A percentile compares a stretch with the other conserved stretches of the same genome.
phyloP scores from a whole-genome alignment of 2,113 vertebrate species.

The Orcinus orca region DNA sequence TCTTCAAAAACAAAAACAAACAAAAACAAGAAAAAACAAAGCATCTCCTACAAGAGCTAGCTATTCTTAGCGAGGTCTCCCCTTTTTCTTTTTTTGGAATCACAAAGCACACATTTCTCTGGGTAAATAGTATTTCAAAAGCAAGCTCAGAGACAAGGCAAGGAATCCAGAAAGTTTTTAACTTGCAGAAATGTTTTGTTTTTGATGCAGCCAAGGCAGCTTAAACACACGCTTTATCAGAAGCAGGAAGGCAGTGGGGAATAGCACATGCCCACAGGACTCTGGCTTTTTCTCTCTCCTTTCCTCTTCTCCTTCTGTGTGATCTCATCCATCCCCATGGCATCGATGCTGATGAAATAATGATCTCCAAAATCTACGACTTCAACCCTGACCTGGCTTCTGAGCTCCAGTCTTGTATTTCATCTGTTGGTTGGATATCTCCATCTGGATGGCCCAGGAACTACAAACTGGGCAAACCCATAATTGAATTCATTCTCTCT shows the following conservation, averaged over 20 bases:
- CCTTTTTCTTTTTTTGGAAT: constrained; percentile 4
- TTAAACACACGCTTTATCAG: not conserved
- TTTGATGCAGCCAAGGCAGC: not conserved
- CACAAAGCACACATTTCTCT: constrained; percentile 20
- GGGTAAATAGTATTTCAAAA: constrained; percentile 57
- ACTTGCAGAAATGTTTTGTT: constrained; percentile 50
- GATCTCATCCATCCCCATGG: not conserved
- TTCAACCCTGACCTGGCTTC: not conserved
- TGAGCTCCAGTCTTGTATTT: not conserved
- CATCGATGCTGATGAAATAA: not conserved
- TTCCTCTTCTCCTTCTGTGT: not conserved
- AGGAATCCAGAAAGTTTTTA: constrained; percentile 39
- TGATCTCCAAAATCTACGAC: not conserved
- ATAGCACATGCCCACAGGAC: not conserved
- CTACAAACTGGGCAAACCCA: not conserved
- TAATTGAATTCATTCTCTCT: not conserved
- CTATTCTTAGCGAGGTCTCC: constrained; percentile 29
- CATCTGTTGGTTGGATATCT: not conserved
- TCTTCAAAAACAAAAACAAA: not conserved
- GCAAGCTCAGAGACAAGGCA: constrained; percentile 29
- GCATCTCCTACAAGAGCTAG: not conserved
- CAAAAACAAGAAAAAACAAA: not conserved
- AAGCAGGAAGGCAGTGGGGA: not conserved
- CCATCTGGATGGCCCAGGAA: not conserved
- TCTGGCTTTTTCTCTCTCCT: not conserved